These are phyloP conservation scores for Aphaenogaster rudis DNA, from an alignment of 1,140 invertebrate genomes.

Conservation along the genomic window DNA sequence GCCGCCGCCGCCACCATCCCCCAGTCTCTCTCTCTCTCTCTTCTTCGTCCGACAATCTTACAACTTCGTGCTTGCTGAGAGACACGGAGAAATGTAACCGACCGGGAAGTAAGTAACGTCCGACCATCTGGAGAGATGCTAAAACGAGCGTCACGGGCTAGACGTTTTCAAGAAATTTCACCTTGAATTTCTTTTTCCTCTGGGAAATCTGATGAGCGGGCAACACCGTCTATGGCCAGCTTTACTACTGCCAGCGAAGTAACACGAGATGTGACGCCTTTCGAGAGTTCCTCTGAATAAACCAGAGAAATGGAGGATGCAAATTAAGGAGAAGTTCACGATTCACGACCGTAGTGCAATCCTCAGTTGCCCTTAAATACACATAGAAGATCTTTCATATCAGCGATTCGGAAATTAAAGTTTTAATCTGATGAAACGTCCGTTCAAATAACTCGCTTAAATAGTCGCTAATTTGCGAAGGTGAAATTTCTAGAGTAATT, in stretches of 20 bases:
- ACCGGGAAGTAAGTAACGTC: constrained; percentile 67
- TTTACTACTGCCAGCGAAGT: constrained; percentile 66
- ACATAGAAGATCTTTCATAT: constrained; percentile 26
- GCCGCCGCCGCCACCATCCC: background rate
- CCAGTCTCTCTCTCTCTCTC: background rate
- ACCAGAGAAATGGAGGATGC: constrained; percentile 22
- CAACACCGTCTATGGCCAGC: constrained; percentile 52
- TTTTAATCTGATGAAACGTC: constrained; percentile 5
- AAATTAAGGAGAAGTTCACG: constrained; percentile 25
- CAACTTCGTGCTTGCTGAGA: constrained; percentile 43
- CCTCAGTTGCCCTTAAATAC: constrained; percentile 25
- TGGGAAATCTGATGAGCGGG: constrained; percentile 66
- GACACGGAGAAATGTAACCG: constrained; percentile 71
- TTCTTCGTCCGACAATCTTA: constrained; percentile 47
- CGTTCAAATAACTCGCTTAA: background rate
- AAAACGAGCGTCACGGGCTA: constrained; percentile 66
- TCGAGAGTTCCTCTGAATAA: constrained; percentile 25
- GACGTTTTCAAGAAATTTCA: constrained; percentile 63
- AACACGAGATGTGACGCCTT: constrained; percentile 56
- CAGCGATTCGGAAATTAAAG: constrained; percentile 8
- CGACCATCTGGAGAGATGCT: constrained; percentile 63
- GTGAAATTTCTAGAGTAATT: background rate
- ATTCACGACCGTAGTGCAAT: constrained; percentile 8
- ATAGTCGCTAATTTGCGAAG: background rate
- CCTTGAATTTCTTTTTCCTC: constrained; percentile 71